A percentile compares a stretch with the other conserved stretches of the same genome.
Evolutionary conservation across 1,140 invertebrate species (phyloP).

Genomic region (Cotesia glomerata): DNA sequence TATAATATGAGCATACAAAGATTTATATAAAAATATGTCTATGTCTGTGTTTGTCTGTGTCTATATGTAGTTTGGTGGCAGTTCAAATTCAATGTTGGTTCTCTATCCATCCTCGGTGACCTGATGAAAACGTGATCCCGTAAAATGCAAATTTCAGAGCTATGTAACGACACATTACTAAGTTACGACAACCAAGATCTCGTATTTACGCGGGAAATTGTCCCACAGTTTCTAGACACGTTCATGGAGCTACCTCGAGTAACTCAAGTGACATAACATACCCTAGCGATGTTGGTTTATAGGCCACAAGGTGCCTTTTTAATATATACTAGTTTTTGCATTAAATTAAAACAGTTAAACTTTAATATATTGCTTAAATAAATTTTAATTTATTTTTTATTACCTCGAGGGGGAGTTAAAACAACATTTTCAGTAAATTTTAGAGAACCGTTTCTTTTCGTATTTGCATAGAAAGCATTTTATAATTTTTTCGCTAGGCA

Average conservation of each 20-base stretch:
- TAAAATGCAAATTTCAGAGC: slow-evolving; percentile 30
- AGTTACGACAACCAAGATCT: slow-evolving; percentile 2
- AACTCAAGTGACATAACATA: no score
- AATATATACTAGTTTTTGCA: not conserved
- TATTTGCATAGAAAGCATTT: no score
- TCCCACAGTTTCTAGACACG: slow-evolving; percentile 17
- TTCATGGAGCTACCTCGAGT: not conserved
- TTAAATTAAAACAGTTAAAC: no score
- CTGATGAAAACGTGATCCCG: slow-evolving; percentile 23
- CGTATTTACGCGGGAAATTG: not conserved
- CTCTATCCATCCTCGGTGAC: not conserved
- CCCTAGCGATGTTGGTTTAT: not conserved
- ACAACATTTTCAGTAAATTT: no score
- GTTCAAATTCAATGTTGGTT: slow-evolving; percentile 15
- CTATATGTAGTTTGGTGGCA: not conserved
- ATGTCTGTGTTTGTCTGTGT: not conserved
- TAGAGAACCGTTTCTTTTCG: no score
- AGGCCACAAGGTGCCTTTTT: not conserved
- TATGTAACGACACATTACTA: slow-evolving; percentile 22
- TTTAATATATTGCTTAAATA: no score
- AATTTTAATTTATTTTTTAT: no score
- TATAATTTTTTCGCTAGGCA: no score
- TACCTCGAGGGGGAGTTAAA: no score
- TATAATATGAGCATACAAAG: not conserved
- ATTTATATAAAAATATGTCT: no score